These are phyloP conservation scores for Ctenomys sociabilis DNA, from an alignment of 2,113 vertebrate species.

Conservation along the genomic window DNA sequence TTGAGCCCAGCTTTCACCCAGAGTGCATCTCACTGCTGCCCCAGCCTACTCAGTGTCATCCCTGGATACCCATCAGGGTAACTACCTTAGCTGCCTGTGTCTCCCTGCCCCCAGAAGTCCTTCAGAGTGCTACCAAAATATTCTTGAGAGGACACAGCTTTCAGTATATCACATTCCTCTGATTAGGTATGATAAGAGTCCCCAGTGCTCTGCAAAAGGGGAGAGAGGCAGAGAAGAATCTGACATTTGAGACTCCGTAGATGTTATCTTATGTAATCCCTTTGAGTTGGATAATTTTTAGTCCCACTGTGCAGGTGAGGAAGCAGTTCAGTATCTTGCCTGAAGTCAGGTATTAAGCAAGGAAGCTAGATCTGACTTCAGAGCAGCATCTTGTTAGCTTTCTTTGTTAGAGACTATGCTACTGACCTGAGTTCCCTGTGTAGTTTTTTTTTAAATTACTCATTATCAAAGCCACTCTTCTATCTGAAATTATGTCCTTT, in stretches of 20 bases:
- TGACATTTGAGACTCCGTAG: slow-evolving; percentile 47
- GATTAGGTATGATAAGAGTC: slow-evolving; percentile 43
- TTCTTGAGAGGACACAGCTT: slow-evolving; percentile 57
- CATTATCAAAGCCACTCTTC: neutral
- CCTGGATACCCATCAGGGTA: neutral
- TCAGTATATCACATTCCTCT: slow-evolving; percentile 44
- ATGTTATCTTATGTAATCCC: slow-evolving; percentile 53
- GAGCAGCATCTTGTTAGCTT: neutral
- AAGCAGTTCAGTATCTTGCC: slow-evolving; percentile 31
- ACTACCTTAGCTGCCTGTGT: neutral
- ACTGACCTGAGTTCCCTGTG: neutral
- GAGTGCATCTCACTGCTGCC: neutral
- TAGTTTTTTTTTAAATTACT: slow-evolving; percentile 32
- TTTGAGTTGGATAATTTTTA: slow-evolving; percentile 49
- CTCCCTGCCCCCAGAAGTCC: neutral
- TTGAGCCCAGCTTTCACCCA: neutral
- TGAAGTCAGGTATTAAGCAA: neutral
- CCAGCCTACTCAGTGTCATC: neutral
- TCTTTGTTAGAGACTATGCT: slow-evolving; percentile 17
- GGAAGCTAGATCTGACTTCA: neutral
- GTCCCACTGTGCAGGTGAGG: slow-evolving; percentile 58
- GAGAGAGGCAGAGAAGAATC: neutral
- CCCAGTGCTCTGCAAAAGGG: slow-evolving; percentile 16
- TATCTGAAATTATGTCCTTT: neutral
- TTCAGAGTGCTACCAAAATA: slow-evolving; percentile 44